Evolutionary conservation across 2,888 invertebrate species (phyloP), one percentile per base, ranked within the genome.

Genomic region (Athripsodes cinereus): DNA sequence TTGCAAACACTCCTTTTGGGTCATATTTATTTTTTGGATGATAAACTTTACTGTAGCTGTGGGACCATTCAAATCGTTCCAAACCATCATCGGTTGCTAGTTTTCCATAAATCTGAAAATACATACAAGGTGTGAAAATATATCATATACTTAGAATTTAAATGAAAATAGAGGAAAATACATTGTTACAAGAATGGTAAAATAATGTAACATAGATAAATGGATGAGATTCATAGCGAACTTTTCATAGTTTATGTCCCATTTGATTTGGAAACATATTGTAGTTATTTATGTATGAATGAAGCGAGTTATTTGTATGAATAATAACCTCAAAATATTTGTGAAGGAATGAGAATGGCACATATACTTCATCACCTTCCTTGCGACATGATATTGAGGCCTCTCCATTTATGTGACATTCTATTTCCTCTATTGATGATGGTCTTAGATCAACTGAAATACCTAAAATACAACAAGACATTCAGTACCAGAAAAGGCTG

Each of bases 311-410:
- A 5, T n/a, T n/a, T 8, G 2, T 49, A 16, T 13, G 2, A 13
- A 21, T n/a, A n/a, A n/a, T n/a, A n/a, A 91, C 88, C 83, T 96
- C 96, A 76, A 96, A 96, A 75, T 96, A 96, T 72, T 90, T 92
- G 69, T 90, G 88, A 66, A 96, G 80, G 71, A 96, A 95, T 49
- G 91, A 88, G 75, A 96, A 96, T 20, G 96, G 96, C 67, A 96
- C 76, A 72, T 87, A 96, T 26, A 96, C 88, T 75, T 95, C 93
- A 66, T 87, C 87, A n/a, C 83, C 83, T 69, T 91, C 90, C 54
- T 86, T 83, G 55, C 87, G 83, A 71, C 94, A 93, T 46, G 84
- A 81, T 66, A 92, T 81, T 2, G 85, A 84, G 70, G 89, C 90
- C 68, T 92, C 92, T 53, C 90, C 92, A 75, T 96, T 95, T 69